Evolutionary conservation across 2,797 vertebrate genomes (phyloP).

Genomic region (Leucoraja ocellata): DNA sequence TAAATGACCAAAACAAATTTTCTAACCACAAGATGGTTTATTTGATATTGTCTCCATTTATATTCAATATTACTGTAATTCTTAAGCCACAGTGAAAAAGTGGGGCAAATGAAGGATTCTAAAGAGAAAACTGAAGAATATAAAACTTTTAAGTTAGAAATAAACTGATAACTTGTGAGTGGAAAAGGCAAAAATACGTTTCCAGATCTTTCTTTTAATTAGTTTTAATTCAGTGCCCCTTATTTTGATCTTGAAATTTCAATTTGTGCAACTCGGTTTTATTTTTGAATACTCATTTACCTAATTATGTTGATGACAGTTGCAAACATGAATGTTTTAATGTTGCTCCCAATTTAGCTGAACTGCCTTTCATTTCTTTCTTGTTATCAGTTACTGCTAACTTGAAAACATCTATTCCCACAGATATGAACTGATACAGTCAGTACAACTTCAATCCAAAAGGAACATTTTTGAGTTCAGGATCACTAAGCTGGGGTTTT

Average conservation of each 20-base stretch:
- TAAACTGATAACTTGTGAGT: not conserved
- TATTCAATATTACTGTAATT: not conserved
- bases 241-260: not conserved
- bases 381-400: not conserved
- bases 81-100: not conserved
- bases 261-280: not conserved
- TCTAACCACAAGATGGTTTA: not conserved
- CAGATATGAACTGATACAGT: not conserved
- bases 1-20: conserved; percentile 19
- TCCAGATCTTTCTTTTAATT: not conserved
- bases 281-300: conserved; percentile 4
- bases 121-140: not conserved
- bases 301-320: not conserved
- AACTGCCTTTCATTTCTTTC: not conserved
- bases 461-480: not conserved
- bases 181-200: not conserved
- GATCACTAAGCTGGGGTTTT: not conserved
- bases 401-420: not conserved
- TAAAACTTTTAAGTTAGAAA: not conserved
- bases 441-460: not conserved
- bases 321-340: not conserved
- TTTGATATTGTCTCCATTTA: not conserved
- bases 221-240: not conserved
- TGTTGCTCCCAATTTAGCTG: not conserved
- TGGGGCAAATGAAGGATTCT: not conserved